Conservation (phyloP, 2,888 invertebrate species). For the Dendrolimus houi region DNA sequence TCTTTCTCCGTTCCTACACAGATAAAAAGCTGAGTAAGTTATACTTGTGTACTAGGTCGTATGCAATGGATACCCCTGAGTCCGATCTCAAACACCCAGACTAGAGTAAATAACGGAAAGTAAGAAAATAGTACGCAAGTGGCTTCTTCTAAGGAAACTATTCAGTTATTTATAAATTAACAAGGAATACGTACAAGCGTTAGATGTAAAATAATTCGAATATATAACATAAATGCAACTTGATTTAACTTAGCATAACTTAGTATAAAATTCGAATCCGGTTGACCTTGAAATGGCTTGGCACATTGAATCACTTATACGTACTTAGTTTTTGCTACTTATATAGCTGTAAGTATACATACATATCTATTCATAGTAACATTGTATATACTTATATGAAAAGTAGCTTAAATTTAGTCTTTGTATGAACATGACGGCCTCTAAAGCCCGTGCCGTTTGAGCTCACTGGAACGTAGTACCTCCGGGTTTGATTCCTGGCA, state of each 20-base stretch:
- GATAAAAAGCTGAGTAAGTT: too few species aligned
- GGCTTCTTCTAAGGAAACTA: neutral
- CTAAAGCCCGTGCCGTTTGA: neutral
- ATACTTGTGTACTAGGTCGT: too few species aligned
- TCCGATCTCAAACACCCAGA: too few species aligned
- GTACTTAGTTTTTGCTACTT: slow-evolving; percentile 4
- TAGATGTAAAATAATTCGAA: neutral
- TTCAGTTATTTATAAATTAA: neutral
- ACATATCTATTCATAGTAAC: neutral
- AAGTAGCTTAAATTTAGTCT: neutral
- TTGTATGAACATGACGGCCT: neutral
- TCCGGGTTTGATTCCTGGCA: too few species aligned
- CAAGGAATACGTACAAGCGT: neutral
- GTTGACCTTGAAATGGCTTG: slow-evolving; percentile 22
- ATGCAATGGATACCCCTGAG: too few species aligned
- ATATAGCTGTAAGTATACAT: neutral
- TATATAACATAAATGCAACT: slow-evolving; percentile 7
- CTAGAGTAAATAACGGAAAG: too few species aligned
- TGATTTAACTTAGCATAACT: slow-evolving; percentile 4
- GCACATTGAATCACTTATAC: slow-evolving; percentile 18
- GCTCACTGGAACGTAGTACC: too few species aligned
- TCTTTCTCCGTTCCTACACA: too few species aligned
- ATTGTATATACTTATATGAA: neutral
- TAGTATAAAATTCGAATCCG: slow-evolving; percentile 17
- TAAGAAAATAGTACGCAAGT: too few species aligned